Base-by-base conservation (phyloP, 2,888 invertebrate species). In the Pocota personata region DNA sequence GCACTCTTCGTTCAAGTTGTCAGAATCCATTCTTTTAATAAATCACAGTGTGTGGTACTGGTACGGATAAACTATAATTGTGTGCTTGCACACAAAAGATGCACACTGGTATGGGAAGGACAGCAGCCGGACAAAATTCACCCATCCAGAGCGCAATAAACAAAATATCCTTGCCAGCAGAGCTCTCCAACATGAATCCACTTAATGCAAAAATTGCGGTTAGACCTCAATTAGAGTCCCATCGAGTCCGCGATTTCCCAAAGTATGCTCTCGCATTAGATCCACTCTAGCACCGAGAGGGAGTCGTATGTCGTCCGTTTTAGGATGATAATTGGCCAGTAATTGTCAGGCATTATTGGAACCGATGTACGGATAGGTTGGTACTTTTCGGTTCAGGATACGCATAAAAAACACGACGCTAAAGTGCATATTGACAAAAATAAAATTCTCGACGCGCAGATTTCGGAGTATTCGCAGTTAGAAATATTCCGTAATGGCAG, bases 1-100 rank as follows among this genome's bases (percentile, higher is more conserved):
- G 79, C 79, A 84, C 84, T 76, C 71, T 67, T 71, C 76, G 80
- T 76, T 76, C 71, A 58, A 82, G 82, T 77, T 86, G 86, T 82
- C 80, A 86, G 86, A 82, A 80, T 86, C 82, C 82, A 77, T 86
- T 86, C 86, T 86, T 86, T 84, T 86, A 82, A 86, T 86, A 86
- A 86, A 86, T 86, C 86, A 86, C 82, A 86, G 86, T 77, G 86
- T 86, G 86, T 82, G 86, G 82, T 86, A 82, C 58, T 67, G 43
- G 64, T 60, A 24, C n/a, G n/a, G n/a, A 57, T 50, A 55, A 16
- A 43, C 52, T 82, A 46, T 66, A 66, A 62, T 58, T 77, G 67
- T 57, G 46, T 73, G 48, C 48, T 10, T 21, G 40, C 62, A 73
- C 73, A 75, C 75, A 75, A 64, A 75, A 75, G 64, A 75, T 64